These are phyloP conservation scores for Melinopterus prodromus DNA, from an alignment of 2,888 invertebrate species.

Conservation along the genomic window DNA sequence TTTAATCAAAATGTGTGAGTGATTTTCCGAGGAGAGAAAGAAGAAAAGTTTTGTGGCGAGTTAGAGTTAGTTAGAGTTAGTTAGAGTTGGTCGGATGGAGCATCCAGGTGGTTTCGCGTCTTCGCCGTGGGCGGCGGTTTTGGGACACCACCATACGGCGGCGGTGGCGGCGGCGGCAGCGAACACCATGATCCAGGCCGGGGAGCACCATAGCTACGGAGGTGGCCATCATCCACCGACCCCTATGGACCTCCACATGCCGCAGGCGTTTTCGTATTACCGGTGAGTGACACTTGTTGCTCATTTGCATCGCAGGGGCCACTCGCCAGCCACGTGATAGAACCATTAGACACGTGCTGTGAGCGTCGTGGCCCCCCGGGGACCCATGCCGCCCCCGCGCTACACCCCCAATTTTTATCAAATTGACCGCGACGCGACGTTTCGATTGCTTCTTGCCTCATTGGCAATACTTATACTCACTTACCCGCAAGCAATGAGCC, in stretches of 20 bases:
- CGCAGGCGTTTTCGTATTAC: constrained; percentile 91
- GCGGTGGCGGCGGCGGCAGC: constrained; percentile 55
- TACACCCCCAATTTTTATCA: neutral
- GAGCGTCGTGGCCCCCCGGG: constrained; percentile 35
- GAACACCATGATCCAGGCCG: constrained; percentile 62
- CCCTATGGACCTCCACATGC: constrained; percentile 92
- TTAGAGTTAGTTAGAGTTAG: neutral
- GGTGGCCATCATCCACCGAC: constrained; percentile 64
- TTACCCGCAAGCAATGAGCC: too few species aligned
- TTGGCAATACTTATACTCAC: too few species aligned
- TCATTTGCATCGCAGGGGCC: constrained; percentile 56
- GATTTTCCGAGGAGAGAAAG: constrained; percentile 45
- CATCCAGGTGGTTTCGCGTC: constrained; percentile 77
- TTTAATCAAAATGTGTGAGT: constrained; percentile 29
- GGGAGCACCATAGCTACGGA: constrained; percentile 65
- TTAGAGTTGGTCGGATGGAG: constrained; percentile 64
- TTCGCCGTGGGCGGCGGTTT: constrained; percentile 80
- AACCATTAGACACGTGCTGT: constrained; percentile 56
- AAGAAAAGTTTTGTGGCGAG: constrained; percentile 44
- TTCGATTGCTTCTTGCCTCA: too few species aligned
- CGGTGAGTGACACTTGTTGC: constrained; percentile 71
- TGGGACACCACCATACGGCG: constrained; percentile 70
- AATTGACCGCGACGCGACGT: neutral
- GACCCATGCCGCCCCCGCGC: neutral
- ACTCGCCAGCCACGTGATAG: constrained; percentile 56